Evolutionary conservation across 2,113 vertebrate species (phyloP), one percentile per base, ranked within the genome.

Genomic region (Ammodytes dubius): DNA sequence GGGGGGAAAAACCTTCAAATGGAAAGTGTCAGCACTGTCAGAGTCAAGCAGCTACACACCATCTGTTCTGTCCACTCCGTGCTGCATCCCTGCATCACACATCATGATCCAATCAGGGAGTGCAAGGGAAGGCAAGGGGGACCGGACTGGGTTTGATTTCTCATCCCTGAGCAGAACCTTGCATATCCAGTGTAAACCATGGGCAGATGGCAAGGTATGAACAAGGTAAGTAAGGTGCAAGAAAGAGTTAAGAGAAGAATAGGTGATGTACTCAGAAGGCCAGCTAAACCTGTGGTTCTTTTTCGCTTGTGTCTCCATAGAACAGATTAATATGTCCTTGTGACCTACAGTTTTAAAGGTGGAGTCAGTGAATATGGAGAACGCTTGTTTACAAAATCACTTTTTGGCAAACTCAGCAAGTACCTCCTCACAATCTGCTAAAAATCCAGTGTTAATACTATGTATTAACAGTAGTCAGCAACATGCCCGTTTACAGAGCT

Each of bases 51-150:
- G 70, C 73, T 74, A 35, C 17, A 54, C 71, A 27, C 75, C 87
- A 88, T 86, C 79, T 90, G 88, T 84, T 86, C 56, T 46, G 47
- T 77, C 46, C 45, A 37, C 84, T 77, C 19, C 4, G 27, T 27
- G 27, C 3, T 74, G 58, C 4, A 17, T 42, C 35, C 74, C 43
- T 56, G 60, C 69, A 4, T 39, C n/a, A 0, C 37, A 73, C 64
- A 77, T 70, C 71, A 65, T 79, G 72, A 86, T 54, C 78, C 68
- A 79, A 53, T 85, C 58, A 70, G 42, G 5, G 72, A 46, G 61
- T 11, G 43, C 11, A 42, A 0, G 15, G 15, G 15, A 58, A 0
- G 15, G 15, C 14, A 58, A 58, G 12, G 10, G 42, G 14, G 37
- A 67, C 54, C 70, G 71, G 45, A 65, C 58, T 60, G 52, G 61